Conservation (phyloP, 2,888 invertebrate species). For the Epistrophe eligans region DNA sequence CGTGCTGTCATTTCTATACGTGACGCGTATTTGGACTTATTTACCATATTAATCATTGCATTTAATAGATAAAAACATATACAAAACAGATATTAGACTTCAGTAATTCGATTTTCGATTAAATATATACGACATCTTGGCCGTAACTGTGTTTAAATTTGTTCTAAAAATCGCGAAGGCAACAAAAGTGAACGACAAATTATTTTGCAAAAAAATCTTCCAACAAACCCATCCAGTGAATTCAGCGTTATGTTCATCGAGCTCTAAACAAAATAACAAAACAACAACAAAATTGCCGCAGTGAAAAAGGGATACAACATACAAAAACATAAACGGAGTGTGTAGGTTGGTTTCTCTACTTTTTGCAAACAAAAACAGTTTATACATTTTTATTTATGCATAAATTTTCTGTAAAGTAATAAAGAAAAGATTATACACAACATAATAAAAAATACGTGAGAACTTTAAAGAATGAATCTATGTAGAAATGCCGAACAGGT, state of each 20-base stretch:
- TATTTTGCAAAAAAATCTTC: constrained; percentile 69
- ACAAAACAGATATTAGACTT: constrained; percentile 33
- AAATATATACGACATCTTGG: background rate
- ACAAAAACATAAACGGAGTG: constrained; percentile 44
- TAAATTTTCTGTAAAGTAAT: background rate
- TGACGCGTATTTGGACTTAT: constrained; percentile 71
- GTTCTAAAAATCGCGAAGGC: constrained; percentile 34
- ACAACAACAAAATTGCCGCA: constrained; percentile 69
- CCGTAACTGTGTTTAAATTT: constrained; percentile 45
- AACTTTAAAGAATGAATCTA: constrained; percentile 12
- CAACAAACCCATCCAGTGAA: constrained; percentile 69
- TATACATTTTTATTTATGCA: background rate
- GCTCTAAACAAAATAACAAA: constrained; percentile 66
- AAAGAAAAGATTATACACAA: background rate
- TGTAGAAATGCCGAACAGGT: constrained; percentile 40
- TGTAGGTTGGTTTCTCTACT: constrained; percentile 51
- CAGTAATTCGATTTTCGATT: constrained; percentile 46
- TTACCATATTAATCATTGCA: constrained; percentile 67
- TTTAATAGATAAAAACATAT: constrained; percentile 59
- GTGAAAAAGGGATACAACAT: constrained; percentile 61
- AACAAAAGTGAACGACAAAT: constrained; percentile 49
- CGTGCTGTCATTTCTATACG: constrained; percentile 80
- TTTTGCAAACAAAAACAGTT: constrained; percentile 57
- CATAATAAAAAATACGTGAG: background rate
- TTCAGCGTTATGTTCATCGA: constrained; percentile 75